phyloP scores from a whole-genome alignment of 2,888 invertebrate species.

The Mechanitis messenoides region DNA sequence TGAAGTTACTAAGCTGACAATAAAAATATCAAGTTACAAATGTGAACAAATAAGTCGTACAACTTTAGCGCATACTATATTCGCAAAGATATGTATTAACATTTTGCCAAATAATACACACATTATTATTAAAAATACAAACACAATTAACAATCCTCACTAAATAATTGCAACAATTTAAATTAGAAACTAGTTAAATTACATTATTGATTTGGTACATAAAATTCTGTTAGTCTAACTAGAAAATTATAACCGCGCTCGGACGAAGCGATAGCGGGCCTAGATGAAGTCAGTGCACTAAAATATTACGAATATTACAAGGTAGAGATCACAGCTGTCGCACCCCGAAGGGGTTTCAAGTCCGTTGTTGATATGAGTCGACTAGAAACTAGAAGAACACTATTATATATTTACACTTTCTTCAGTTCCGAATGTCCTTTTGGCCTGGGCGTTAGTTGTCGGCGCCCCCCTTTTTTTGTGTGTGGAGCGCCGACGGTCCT shows the following conservation, averaged over 20 bases:
- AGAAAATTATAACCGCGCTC: slow-evolving; percentile 57
- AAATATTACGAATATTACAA: slow-evolving; percentile 64
- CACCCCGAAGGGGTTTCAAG: slow-evolving; percentile 54
- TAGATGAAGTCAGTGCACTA: slow-evolving; percentile 54
- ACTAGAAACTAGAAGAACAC: slow-evolving; percentile 61
- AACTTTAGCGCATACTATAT: slow-evolving; percentile 41
- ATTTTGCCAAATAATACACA: slow-evolving; percentile 40
- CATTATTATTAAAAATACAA: slow-evolving; percentile 57
- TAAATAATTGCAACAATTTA: slow-evolving; percentile 70
- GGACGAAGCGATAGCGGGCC: slow-evolving; percentile 45
- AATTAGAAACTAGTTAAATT: slow-evolving; percentile 61
- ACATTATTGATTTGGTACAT: slow-evolving; percentile 73
- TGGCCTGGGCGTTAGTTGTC: slow-evolving; percentile 71
- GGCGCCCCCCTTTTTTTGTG: slow-evolving; percentile 78
- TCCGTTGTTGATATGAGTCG: slow-evolving; percentile 72
- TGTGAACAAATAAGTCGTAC: slow-evolving; percentile 26
- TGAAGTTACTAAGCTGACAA: slow-evolving; percentile 13
- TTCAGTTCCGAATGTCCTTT: slow-evolving; percentile 64
- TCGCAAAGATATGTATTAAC: slow-evolving; percentile 33
- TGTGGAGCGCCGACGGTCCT: slow-evolving; percentile 85
- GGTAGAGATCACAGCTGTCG: slow-evolving; percentile 75
- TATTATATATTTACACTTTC: slow-evolving; percentile 66
- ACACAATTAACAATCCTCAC: slow-evolving; percentile 71
- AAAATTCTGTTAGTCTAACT: slow-evolving; percentile 73
- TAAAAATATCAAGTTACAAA: slow-evolving; percentile 1